Conservation (phyloP, 2,113 vertebrate genomes). For the Corythoichthys intestinalis region DNA sequence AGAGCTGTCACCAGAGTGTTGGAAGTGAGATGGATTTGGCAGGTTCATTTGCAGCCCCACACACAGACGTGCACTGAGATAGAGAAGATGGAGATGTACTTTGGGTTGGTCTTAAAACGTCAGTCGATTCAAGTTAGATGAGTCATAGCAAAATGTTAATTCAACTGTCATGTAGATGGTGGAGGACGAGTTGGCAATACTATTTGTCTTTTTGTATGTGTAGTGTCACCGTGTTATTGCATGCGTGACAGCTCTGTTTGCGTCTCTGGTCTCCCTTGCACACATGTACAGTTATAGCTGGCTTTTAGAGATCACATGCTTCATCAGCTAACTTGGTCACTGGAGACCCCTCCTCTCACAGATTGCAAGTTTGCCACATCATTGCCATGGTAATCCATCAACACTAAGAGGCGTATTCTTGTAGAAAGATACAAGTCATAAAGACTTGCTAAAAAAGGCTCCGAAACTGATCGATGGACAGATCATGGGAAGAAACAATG, state of each 20-base stretch:
- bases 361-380: not conserved
- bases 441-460: slow-evolving; percentile 6
- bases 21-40: slow-evolving; percentile 49
- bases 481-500: slow-evolving; percentile 21
- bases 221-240: slow-evolving; percentile 1
- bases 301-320: slow-evolving; percentile 60
- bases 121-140: slow-evolving; percentile 5
- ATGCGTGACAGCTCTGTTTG: not conserved
- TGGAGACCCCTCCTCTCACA: slow-evolving; percentile 24
- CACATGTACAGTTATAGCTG: slow-evolving; percentile 8
- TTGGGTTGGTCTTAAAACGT: slow-evolving; percentile 3
- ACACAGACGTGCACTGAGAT: slow-evolving; percentile 8
- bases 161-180: slow-evolving; percentile 5
- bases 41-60: slow-evolving; percentile 22
- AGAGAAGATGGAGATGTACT: slow-evolving; percentile 3
- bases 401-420: slow-evolving; percentile 13
- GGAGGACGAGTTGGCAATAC: not conserved
- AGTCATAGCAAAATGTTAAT: slow-evolving; percentile 9
- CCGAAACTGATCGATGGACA: slow-evolving; percentile 23
- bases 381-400: slow-evolving; percentile 21
- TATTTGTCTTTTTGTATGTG: not conserved
- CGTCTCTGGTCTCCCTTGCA: not conserved
- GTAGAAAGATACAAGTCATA: slow-evolving; percentile 6
- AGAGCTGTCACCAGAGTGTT: slow-evolving; percentile 50
- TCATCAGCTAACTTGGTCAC: slow-evolving; percentile 67